These are phyloP conservation scores for Pseudomyrmex gracilis DNA, from an alignment of 1,140 invertebrate species.

Conservation along the genomic window DNA sequence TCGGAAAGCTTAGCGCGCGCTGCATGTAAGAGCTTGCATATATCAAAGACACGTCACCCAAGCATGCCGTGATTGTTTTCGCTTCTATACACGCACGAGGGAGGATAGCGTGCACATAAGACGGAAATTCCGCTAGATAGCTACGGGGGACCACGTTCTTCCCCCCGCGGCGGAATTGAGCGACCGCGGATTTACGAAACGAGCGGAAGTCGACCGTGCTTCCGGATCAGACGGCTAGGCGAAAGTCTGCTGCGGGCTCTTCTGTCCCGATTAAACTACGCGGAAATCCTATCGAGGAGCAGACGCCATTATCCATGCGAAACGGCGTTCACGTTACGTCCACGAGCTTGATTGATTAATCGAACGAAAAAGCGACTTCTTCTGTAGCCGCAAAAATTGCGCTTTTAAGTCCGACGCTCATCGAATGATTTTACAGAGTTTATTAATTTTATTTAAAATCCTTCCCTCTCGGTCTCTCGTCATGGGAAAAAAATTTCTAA, in stretches of 20 bases:
- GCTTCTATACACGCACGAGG: constrained; percentile 2
- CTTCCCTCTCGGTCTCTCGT: neutral
- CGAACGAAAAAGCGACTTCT: neutral
- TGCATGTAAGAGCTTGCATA: neutral
- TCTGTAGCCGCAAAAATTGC: neutral
- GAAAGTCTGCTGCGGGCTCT: constrained; percentile 45
- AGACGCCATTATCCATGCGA: constrained; percentile 35
- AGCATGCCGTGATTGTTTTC: constrained; percentile 41
- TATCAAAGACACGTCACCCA: constrained; percentile 39
- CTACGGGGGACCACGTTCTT: constrained; percentile 36
- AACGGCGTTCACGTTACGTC: neutral
- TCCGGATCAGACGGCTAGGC: constrained; percentile 29
- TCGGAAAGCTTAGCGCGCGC: neutral
- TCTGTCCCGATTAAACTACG: constrained; percentile 59
- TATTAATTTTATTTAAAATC: neutral
- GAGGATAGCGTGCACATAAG: constrained; percentile 47
- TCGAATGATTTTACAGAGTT: neutral
- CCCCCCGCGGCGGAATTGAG: constrained; percentile 28
- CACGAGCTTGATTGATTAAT: constrained; percentile 43
- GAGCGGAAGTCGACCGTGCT: constrained; percentile 59
- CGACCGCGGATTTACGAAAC: constrained; percentile 60
- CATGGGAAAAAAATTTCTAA: no score
- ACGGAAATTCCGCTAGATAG: constrained; percentile 50
- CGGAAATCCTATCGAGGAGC: constrained; percentile 39
- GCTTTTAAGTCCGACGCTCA: neutral